Conservation (phyloP, 2,888 invertebrate genomes). For the Thyatira batis region DNA sequence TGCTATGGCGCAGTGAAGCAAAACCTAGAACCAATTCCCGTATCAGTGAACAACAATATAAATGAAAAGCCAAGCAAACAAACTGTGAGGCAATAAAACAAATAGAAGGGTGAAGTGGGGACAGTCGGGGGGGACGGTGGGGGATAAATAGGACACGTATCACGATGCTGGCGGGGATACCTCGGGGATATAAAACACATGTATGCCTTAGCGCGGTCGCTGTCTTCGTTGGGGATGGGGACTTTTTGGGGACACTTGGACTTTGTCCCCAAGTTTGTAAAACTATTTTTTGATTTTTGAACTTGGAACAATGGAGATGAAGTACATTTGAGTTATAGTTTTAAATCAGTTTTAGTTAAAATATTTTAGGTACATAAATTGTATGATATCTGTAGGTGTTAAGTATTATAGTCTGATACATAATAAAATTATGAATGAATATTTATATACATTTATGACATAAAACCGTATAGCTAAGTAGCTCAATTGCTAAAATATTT, state of each 20-base stretch:
- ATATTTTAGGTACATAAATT: no score
- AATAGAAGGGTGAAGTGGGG: conserved; percentile 3
- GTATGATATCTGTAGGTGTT: no score
- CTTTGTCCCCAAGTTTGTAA: no score
- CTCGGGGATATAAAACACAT: conserved; percentile 5
- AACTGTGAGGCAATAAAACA: conserved; percentile 7
- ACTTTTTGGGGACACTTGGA: not conserved
- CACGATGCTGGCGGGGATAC: not conserved
- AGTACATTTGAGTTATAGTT: no score
- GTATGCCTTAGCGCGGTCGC: conserved; percentile 2
- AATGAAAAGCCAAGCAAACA: conserved; percentile 4
- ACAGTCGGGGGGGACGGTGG: conserved; percentile 1
- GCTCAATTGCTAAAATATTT: no score
- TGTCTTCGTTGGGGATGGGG: not conserved
- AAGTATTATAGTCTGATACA: no score
- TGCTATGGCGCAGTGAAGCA: not conserved
- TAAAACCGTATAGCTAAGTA: no score
- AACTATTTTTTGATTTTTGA: no score
- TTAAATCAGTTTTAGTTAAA: no score
- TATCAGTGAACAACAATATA: conserved; percentile 5
- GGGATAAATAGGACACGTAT: conserved; percentile 5
- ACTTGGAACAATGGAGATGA: no score
- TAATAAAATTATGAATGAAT: no score
- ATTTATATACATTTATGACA: no score
- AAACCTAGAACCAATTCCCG: not conserved